Base-by-base conservation (phyloP, 2,888 invertebrate species). In the Oligia fasciuncula region DNA sequence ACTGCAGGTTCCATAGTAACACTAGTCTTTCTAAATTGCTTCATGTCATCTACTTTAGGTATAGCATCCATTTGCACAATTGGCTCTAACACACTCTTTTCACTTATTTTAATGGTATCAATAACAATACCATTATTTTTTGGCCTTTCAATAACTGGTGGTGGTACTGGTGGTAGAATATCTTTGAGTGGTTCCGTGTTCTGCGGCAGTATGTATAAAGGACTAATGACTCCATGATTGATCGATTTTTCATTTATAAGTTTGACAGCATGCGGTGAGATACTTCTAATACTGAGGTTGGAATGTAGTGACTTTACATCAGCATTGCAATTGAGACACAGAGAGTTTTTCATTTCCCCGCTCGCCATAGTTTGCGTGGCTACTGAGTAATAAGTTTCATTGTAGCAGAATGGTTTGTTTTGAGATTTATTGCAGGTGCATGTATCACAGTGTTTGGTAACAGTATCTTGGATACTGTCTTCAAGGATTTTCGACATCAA, bases 401-500 rank as follows among this genome's bases (percentile, higher is more conserved):
- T 96, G 86, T 97, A 97, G 84, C 96, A 96, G 87, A 97, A 97
- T 17, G 97, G 97, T 90, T 97, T 97, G 73, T 92, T 95, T 86
- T 97, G 96, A 11, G 95, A 90, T 94, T 98, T 95, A 76, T 97
- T 97, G 93, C 98, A 98, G 67, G 98, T 98, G 91, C 98, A 98
- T 3, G 98, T 98, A 90, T 98, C 98, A 94, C 98, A 98, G 92
- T 98, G 98, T 93, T 98, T 98, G 3, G 98, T 97, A 74, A 98
- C 97, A 77, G 98, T 98, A 86, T 99, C 98, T 81, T 98, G 98
- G 89, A 99, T 98, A 81, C 98, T 97, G 91, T 99, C 99, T 94
- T 99, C 98, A 54, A 99, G 97, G 83, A 99, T 98, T 97, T 99
- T 99, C 4, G 99, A 99, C 98, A 99, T 98, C 74, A 99, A 98